Evolutionary conservation across 2,888 invertebrate genomes (phyloP), one percentile per base, ranked within the genome.

Genomic region (Leucophora obtusa): DNA sequence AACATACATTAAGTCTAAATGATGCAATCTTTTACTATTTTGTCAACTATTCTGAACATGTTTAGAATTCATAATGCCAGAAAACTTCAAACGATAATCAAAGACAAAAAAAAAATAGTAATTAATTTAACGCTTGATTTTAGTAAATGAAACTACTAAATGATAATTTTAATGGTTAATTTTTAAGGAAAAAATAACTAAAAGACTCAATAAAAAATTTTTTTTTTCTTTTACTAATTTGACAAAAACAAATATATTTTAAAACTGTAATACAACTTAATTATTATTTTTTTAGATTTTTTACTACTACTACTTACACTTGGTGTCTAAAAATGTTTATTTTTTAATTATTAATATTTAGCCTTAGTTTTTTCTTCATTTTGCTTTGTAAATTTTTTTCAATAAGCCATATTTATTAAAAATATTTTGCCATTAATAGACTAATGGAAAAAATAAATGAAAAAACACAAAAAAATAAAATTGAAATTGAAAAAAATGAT

Each of bases 281-380:
- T 47, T 47, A 47, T 3, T 28, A 6, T 28, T 28, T 47, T 43
- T 47, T 38, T 11, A 11, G 1, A 38, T 38, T 47, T 47, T 47
- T 47, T 15, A 14, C n/a, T n/a, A 7, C 5, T 47, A n/a, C 43
- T 14, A 11, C 0, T 43, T n/a, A n/a, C n/a, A 14, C 14, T 47
- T 47, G n/a, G n/a, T 66, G 66, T 66, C 66, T 66, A 1, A 21
- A 56, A 66, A 66, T 66, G 43, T 66, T 66, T 54, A 54, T 17
- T 43, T 66, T 66, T 66, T 66, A 66, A 66, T 66, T 65, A 66
- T 43, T 54, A 66, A 66, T 54, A 54, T 18, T 66, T 66, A 21
- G 65, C 24, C 43, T 43, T 38, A 15, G 11, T 21, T 11, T 51
- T 51, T 28, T 28, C 6, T 38, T 2, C 38, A 38, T 47, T 47